These are phyloP conservation scores for Drosophila anceps DNA, from an alignment of 2,888 invertebrate genomes.

Conservation along the genomic window DNA sequence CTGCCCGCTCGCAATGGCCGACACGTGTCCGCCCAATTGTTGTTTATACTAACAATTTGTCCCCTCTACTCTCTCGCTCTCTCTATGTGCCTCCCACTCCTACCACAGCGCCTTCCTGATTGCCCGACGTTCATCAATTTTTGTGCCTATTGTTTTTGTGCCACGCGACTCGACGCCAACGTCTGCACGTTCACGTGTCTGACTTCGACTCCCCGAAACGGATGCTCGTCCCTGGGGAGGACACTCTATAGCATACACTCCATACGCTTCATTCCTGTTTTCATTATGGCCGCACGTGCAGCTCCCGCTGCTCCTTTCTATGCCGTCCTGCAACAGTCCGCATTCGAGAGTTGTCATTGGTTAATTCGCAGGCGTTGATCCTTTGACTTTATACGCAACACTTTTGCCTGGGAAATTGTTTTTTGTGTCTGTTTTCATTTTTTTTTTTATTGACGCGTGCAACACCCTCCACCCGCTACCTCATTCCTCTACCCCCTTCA, in stretches of 20 bases:
- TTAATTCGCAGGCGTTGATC: constrained; percentile 80
- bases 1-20: constrained; percentile 61
- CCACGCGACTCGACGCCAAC: constrained; percentile 76
- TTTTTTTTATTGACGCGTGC: constrained; percentile 60
- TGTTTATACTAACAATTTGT: constrained; percentile 85
- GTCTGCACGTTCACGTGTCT: constrained; percentile 54
- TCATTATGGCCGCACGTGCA: constrained; percentile 71
- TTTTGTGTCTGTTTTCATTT: constrained; percentile 58
- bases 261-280: constrained; percentile 63
- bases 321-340: constrained; percentile 9
- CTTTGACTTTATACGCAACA: constrained; percentile 78
- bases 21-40: constrained; percentile 82
- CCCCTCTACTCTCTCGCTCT: constrained; percentile 37
- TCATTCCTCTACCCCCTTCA: background rate
- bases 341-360: constrained; percentile 26
- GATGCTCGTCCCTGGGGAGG: constrained; percentile 52
- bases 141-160: constrained; percentile 75
- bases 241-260: constrained; percentile 29
- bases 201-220: constrained; percentile 56
- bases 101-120: constrained; percentile 59
- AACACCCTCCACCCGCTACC: constrained; percentile 11
- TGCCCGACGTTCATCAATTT: constrained; percentile 61
- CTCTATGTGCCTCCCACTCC: background rate
- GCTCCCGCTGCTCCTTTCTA: constrained; percentile 44
- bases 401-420: constrained; percentile 83